phyloP scores from a whole-genome alignment of 1,140 invertebrate genomes.

The Heliconius eleuchia region DNA sequence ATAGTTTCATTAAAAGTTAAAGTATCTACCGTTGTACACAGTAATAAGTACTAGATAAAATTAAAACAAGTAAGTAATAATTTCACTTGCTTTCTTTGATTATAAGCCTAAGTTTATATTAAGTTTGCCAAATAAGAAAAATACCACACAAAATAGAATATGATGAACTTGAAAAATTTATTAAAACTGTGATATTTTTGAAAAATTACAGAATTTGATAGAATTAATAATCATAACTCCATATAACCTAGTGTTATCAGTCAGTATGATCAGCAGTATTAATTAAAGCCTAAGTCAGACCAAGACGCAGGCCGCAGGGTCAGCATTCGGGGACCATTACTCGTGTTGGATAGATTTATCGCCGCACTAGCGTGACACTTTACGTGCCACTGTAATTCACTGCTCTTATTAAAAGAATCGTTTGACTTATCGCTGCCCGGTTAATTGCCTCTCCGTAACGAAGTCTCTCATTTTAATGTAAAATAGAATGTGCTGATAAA shows the following conservation, averaged over 20 bases:
- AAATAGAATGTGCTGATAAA: not conserved
- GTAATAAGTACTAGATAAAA: not conserved
- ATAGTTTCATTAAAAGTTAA: too few species aligned
- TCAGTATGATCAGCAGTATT: not conserved
- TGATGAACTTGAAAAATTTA: too few species aligned
- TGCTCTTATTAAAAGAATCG: constrained; percentile 33
- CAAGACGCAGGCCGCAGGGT: constrained; percentile 7
- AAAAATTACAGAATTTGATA: not conserved
- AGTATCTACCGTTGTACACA: not conserved
- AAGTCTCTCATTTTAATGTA: not conserved
- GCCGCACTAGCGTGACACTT: constrained; percentile 22
- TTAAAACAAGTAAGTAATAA: too few species aligned
- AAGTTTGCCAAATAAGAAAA: too few species aligned
- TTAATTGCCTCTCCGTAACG: constrained; percentile 21
- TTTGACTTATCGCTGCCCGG: constrained; percentile 26
- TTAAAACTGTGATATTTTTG: not conserved
- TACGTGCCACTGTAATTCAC: constrained; percentile 32
- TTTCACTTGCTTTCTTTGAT: too few species aligned
- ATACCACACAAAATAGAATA: too few species aligned
- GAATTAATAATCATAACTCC: not conserved
- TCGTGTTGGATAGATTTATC: constrained; percentile 17
- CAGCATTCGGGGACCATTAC: not conserved
- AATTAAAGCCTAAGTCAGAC: not conserved
- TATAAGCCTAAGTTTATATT: too few species aligned
- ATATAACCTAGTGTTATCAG: not conserved